These are phyloP conservation scores for Orchesella flavescens DNA, from an alignment of 2,888 invertebrate genomes.

Conservation along the genomic window DNA sequence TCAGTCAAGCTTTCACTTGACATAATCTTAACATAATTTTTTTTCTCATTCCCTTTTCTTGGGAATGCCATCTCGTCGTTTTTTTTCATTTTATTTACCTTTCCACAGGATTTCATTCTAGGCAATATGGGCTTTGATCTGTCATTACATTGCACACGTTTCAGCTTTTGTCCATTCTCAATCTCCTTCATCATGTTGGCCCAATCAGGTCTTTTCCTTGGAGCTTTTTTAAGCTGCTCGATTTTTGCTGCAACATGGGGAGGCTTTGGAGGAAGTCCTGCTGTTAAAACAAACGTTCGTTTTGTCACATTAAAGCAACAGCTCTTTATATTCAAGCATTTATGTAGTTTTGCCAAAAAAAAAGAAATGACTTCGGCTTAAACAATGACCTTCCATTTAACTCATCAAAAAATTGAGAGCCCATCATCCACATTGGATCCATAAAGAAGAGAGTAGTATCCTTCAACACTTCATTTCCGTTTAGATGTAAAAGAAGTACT, in stretches of 20 bases:
- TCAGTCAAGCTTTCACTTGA: too few relatives aligned
- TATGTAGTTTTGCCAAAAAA: too few relatives aligned
- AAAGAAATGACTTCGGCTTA: too few relatives aligned
- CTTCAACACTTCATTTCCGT: too few relatives aligned
- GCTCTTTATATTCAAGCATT: too few relatives aligned
- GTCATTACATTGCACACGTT: conserved; percentile 89
- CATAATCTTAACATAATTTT: not conserved
- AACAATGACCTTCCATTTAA: too few relatives aligned
- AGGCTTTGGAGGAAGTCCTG: conserved; percentile 52
- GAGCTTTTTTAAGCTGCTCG: conserved; percentile 76
- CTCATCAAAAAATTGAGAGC: too few relatives aligned
- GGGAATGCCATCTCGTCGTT: conserved; percentile 86
- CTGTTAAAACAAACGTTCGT: not conserved
- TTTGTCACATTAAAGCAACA: too few relatives aligned
- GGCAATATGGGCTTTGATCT: conserved; percentile 79
- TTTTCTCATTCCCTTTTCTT: conserved; percentile 86
- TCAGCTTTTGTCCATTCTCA: conserved; percentile 80
- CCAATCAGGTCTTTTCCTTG: conserved; percentile 79
- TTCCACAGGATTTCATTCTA: conserved; percentile 73
- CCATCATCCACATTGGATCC: too few relatives aligned
- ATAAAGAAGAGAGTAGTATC: too few relatives aligned
- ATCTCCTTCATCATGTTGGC: conserved; percentile 92
- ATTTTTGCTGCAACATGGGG: conserved; percentile 43
- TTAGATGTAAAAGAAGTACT: too few relatives aligned
- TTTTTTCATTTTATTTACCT: conserved; percentile 64